Conservation (phyloP, 53 echinoderm and acorn worm genomes). For the Apostichopus leukothele region DNA sequence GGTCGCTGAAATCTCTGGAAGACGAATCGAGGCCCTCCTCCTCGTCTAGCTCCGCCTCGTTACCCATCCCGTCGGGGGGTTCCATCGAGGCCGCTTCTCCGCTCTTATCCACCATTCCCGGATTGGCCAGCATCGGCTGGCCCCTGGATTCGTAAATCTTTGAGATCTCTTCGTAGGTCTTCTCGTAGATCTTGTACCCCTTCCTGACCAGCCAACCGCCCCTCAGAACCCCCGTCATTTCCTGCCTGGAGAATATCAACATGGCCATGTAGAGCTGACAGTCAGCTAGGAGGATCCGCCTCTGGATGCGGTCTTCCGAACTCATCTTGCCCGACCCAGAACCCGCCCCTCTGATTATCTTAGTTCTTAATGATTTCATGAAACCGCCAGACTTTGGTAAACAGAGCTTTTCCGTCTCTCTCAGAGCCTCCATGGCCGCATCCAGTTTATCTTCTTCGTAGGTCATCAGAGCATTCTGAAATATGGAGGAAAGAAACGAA, state of each 20-base stretch:
- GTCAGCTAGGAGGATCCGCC: conserved; percentile 81
- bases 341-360: conserved; percentile 60
- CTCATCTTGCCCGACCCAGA: conserved; percentile 55
- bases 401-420: conserved; percentile 93
- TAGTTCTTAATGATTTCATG: conserved; percentile 80
- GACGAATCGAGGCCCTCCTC: conserved; percentile 52
- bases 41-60: conserved; percentile 6
- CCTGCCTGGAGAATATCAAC: conserved; percentile 82
- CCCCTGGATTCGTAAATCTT: conserved; percentile 70
- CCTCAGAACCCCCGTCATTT: conserved; percentile 60
- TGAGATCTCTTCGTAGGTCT: conserved; percentile 78
- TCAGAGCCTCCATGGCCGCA: conserved; percentile 71
- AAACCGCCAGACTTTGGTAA: conserved; percentile 67
- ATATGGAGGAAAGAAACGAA: background rate
- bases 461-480: conserved; percentile 95
- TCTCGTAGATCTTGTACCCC: conserved; percentile 94
- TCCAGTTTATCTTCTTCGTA: conserved; percentile 97
- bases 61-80: background rate
- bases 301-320: conserved; percentile 77
- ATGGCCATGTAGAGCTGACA: conserved; percentile 96
- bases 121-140: conserved; percentile 68
- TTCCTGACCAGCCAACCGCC: conserved; percentile 93
- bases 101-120: conserved; percentile 62
- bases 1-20: conserved; percentile 58
- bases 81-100: conserved; percentile 50